These are phyloP conservation scores for Drosophila meridiana DNA, from an alignment of 2,888 invertebrate genomes.

Conservation along the genomic window DNA sequence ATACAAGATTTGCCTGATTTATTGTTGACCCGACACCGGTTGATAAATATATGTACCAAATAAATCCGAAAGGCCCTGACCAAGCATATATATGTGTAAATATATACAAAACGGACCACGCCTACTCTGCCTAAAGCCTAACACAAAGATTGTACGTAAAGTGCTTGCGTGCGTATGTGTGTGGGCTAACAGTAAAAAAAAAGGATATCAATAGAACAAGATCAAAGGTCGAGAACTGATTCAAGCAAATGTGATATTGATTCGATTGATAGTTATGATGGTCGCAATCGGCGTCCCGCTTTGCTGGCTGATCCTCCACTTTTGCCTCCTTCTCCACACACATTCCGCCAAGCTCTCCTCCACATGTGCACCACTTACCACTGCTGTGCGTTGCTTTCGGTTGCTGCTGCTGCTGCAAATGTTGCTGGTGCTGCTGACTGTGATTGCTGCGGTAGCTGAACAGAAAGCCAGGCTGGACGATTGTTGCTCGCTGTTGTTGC, in stretches of 20 bases:
- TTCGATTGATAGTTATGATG: slow-evolving; percentile 26
- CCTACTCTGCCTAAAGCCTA: slow-evolving; percentile 25
- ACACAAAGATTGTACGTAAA: slow-evolving; percentile 28
- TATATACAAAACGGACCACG: slow-evolving; percentile 52
- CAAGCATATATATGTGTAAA: slow-evolving; percentile 22
- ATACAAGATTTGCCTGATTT: slow-evolving; percentile 15
- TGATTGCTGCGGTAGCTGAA: slow-evolving; percentile 79
- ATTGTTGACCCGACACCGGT: slow-evolving; percentile 53
- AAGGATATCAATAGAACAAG: background rate
- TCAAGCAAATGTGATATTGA: slow-evolving; percentile 9
- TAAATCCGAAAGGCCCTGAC: slow-evolving; percentile 21
- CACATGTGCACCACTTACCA: slow-evolving; percentile 62
- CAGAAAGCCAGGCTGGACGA: slow-evolving; percentile 81
- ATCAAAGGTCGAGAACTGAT: slow-evolving; percentile 8
- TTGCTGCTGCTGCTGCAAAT: slow-evolving; percentile 43
- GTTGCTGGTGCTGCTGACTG: slow-evolving; percentile 53
- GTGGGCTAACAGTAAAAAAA: slow-evolving; percentile 18
- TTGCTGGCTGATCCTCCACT: slow-evolving; percentile 33
- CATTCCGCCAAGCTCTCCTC: slow-evolving; percentile 15
- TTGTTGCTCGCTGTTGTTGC: slow-evolving; percentile 72
- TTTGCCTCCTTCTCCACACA: slow-evolving; percentile 28
- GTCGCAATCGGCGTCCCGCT: slow-evolving; percentile 26
- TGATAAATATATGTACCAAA: slow-evolving; percentile 16
- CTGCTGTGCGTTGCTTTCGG: slow-evolving; percentile 71
- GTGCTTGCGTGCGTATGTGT: slow-evolving; percentile 60